Evolutionary conservation across 2,113 vertebrate genomes (phyloP), one percentile per base, ranked within the genome.

Genomic region (Salvelinus sp.): DNA sequence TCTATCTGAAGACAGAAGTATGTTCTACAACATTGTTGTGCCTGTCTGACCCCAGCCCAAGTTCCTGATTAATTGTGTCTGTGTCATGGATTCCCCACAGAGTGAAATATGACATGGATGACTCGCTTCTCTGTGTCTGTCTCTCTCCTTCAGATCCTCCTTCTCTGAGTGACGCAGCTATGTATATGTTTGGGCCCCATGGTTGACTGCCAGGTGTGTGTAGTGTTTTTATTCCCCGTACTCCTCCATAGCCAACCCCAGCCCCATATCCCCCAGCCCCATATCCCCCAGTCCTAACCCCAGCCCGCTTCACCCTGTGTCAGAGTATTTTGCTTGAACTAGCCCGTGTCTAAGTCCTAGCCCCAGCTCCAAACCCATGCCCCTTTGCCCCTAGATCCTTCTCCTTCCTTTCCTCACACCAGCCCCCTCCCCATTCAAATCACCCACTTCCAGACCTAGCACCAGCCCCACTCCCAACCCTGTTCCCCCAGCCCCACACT

Each of bases 141-240:
- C 25, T 76, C 1, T 67, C 4, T 65, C 5, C 54, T 50, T 6
- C 66, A 68, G 62, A 30, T 4, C 75, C 0, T 62, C 7, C 6
- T 64, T 81, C 38, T 10, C 7, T 72, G 1, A 76, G 6, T 22
- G 20, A 54, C 77, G 20, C 27, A 76, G 79, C 57, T 20, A 90
- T 62, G 58, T 16, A 62, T 88, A 86, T 62, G 79, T 64, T 54
- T 20, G 3, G 58, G 78, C 9, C 23, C 14, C 9, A 74, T 66
- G 28, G 23, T 73, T 69, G 71, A 80, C 57, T 4, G 2, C 12
- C 62, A 6, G 28, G 14, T 67, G 69, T 74, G 22, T 69, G 5
- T 47, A 4, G 47, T 79, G 67, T 76, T 72, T 76, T 44, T 44
- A 44, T 2, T 9, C 38, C 38, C 7, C 9, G 48, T 77, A 62